These are phyloP conservation scores for Pomatorhinus ruficollis DNA, from an alignment of 2,113 vertebrate genomes.

Conservation along the genomic window DNA sequence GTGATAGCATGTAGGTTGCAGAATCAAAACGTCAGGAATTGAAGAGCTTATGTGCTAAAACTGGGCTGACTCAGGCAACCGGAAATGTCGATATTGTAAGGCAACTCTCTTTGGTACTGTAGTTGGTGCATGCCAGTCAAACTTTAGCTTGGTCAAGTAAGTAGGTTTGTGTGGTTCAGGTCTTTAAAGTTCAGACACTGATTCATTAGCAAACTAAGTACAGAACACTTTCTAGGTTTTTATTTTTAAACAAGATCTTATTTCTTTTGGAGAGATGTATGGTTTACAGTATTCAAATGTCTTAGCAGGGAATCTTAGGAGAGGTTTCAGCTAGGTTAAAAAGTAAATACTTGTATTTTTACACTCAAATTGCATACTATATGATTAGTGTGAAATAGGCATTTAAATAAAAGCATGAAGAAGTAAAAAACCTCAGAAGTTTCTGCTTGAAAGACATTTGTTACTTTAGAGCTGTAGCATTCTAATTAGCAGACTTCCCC, in stretches of 20 bases:
- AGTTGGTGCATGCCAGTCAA: not conserved
- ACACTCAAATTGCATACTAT: not conserved
- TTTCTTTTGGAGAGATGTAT: not conserved
- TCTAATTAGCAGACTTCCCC: constrained; percentile 18
- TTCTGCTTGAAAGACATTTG: not conserved
- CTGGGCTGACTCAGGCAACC: not conserved
- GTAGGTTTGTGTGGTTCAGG: not conserved
- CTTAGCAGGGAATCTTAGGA: not conserved
- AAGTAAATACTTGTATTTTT: not conserved
- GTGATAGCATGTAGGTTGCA: not conserved
- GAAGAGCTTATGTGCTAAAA: not conserved
- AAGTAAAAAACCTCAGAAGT: not conserved
- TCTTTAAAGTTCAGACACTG: not conserved
- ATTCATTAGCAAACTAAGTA: not conserved
- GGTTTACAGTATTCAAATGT: not conserved
- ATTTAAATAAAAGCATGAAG: not conserved
- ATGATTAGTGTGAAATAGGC: not conserved
- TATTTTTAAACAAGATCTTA: not conserved
- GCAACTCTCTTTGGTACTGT: not conserved
- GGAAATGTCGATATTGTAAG: not conserved
- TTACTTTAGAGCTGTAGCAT: constrained; percentile 28
- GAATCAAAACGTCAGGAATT: not conserved
- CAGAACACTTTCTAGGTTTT: not conserved
- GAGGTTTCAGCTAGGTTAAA: not conserved
- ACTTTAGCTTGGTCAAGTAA: not conserved